These are phyloP conservation scores for Trichonephila inaurata DNA, from an alignment of 1,140 invertebrate species.

Conservation along the genomic window DNA sequence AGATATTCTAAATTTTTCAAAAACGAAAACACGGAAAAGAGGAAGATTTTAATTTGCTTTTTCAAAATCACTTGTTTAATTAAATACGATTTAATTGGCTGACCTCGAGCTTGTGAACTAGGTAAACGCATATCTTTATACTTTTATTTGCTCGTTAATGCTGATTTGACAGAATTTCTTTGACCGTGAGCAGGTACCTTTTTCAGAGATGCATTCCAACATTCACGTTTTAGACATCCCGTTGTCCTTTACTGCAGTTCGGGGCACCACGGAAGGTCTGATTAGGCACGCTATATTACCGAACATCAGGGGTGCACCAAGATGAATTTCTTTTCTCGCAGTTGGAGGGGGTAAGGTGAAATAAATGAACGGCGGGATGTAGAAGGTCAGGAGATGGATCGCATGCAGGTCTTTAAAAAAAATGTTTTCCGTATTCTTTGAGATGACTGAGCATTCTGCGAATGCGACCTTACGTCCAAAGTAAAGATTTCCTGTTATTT, in stretches of 20 bases:
- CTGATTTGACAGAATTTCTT: neutral
- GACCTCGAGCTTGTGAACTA: neutral
- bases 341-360: conserved; percentile 21
- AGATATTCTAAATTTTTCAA: no score
- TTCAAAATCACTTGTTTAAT: neutral
- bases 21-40: no score
- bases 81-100: neutral
- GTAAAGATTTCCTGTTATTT: no score
- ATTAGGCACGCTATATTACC: conserved; percentile 34
- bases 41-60: neutral
- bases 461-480: no score
- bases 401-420: neutral
- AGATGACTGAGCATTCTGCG: neutral
- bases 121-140: neutral
- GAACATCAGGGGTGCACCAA: neutral
- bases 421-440: neutral
- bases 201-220: neutral
- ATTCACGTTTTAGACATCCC: neutral
- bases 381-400: conserved; percentile 10
- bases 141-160: neutral
- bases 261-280: neutral
- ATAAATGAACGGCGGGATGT: neutral
- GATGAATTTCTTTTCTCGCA: neutral
- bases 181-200: neutral
- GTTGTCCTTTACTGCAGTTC: neutral